phyloP scores from a whole-genome alignment of 2,113 vertebrate genomes.

The Etia nguti region DNA sequence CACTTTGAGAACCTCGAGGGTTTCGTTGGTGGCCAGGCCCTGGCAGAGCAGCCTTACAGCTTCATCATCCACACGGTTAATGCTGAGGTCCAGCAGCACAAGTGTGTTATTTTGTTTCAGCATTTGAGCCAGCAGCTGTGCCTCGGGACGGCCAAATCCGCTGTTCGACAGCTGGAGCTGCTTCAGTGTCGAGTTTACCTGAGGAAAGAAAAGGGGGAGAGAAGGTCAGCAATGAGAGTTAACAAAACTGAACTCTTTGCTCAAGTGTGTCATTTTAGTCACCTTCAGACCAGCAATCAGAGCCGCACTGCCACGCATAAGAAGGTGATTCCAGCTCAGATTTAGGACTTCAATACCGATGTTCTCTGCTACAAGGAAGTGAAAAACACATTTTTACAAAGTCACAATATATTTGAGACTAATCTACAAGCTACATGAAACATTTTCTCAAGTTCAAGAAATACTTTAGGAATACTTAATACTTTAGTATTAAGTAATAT shows the following conservation, averaged over 20 bases:
- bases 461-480: not conserved
- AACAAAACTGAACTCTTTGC: not conserved
- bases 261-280: not conserved
- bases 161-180: conserved; percentile 73
- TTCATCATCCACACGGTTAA: conserved; percentile 65
- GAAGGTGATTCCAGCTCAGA: conserved; percentile 79
- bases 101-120: conserved; percentile 71
- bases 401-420: not conserved
- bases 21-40: conserved; percentile 71
- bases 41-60: conserved; percentile 65
- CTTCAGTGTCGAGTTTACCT: conserved; percentile 56
- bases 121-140: conserved; percentile 67
- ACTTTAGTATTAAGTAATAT: not conserved
- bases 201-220: not conserved
- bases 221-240: not conserved
- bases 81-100: conserved; percentile 69
- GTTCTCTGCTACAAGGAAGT: conserved; percentile 62
- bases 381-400: not conserved
- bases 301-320: conserved; percentile 51
- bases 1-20: conserved; percentile 73
- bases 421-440: not conserved
- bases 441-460: not conserved
- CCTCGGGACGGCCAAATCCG: conserved; percentile 68
- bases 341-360: conserved; percentile 67
- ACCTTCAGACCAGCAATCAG: conserved; percentile 75